These are phyloP conservation scores for Chymomyza fuscimana DNA, from an alignment of 2,888 invertebrate species.

Conservation along the genomic window DNA sequence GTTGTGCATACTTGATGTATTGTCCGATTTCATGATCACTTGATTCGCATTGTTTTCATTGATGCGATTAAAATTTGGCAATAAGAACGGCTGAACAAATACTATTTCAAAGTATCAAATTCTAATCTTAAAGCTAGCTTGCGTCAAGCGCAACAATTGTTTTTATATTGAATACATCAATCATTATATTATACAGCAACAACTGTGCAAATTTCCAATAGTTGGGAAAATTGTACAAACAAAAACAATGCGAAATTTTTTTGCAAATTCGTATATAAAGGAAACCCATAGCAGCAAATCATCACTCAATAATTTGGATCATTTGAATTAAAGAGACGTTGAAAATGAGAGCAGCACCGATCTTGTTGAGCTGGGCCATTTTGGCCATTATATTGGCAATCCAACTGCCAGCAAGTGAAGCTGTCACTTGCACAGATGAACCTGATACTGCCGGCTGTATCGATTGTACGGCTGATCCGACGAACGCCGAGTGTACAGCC, in stretches of 20 bases:
- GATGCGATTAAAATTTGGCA: too few relatives aligned
- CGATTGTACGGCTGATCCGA: slow-evolving; percentile 21
- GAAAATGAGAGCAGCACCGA: slow-evolving; percentile 27
- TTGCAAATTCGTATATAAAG: slow-evolving; percentile 11
- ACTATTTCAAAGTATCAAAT: too few relatives aligned
- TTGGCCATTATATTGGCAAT: slow-evolving; percentile 24
- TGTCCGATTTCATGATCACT: too few relatives aligned
- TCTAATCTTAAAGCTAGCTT: too few relatives aligned
- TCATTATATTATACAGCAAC: not conserved
- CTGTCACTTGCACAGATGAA: slow-evolving; percentile 25
- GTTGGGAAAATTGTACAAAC: not conserved
- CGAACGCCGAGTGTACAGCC: slow-evolving; percentile 23
- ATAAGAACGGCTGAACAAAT: too few relatives aligned
- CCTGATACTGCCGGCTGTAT: slow-evolving; percentile 20
- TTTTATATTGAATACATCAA: too few relatives aligned
- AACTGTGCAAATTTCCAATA: not conserved
- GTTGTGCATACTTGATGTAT: too few relatives aligned
- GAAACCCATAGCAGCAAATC: not conserved
- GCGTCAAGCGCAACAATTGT: too few relatives aligned
- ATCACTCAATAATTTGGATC: not conserved
- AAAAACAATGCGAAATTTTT: too few relatives aligned
- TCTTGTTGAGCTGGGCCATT: slow-evolving; percentile 23
- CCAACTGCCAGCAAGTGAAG: slow-evolving; percentile 1
- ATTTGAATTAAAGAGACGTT: not conserved
- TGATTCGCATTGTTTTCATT: too few relatives aligned